phyloP scores from a whole-genome alignment of 2,888 invertebrate genomes.

The Cataglyphis cursor region DNA sequence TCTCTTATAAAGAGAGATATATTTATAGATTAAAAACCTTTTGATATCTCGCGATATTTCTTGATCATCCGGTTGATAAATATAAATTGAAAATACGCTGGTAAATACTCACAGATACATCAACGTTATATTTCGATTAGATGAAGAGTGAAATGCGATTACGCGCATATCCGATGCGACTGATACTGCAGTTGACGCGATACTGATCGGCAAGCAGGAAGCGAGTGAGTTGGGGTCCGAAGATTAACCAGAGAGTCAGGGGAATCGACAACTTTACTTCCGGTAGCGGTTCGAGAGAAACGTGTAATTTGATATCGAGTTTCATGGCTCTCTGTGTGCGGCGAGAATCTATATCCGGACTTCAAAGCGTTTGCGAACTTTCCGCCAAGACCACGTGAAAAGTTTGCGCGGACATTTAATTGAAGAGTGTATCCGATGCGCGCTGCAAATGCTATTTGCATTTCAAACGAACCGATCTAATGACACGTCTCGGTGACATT shows the following conservation, averaged over 20 bases:
- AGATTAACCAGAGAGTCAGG: conserved; percentile 32
- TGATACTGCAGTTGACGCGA: conserved; percentile 2
- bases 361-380: conserved; percentile 56
- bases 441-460: conserved; percentile 61
- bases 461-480: conserved; percentile 60
- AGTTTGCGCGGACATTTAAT: conserved; percentile 61
- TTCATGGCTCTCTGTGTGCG: conserved; percentile 33
- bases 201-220: conserved; percentile 35
- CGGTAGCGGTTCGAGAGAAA: conserved; percentile 35
- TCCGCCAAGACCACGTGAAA: conserved; percentile 48
- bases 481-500: conserved; percentile 52
- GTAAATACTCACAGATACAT: neutral
- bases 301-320: conserved; percentile 65
- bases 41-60: neutral
- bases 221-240: neutral
- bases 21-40: neutral
- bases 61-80: neutral
- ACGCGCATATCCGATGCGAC: neutral
- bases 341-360: conserved; percentile 51
- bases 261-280: conserved; percentile 18
- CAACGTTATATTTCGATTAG: conserved; percentile 32
- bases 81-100: neutral
- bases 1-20: neutral
- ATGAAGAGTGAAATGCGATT: conserved; percentile 33
- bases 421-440: conserved; percentile 51